Evolutionary conservation across 2,113 vertebrate species (phyloP).

Genomic region (Gobiocypris rarus): DNA sequence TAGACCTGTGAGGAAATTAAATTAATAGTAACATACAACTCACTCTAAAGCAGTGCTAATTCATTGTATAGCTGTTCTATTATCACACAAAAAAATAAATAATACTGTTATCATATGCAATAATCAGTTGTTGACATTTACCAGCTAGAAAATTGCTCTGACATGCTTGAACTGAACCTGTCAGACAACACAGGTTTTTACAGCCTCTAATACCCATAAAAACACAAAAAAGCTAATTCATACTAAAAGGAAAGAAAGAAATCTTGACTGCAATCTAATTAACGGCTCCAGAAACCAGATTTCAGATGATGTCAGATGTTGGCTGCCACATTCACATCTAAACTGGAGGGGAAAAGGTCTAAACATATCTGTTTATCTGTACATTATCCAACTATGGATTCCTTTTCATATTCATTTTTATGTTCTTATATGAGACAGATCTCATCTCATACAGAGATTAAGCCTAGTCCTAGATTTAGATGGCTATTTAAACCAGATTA

Average conservation of each 20-base stretch:
- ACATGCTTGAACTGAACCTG: not conserved
- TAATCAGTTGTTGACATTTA: constrained; percentile 8
- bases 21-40: not conserved
- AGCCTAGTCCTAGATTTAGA: too few species aligned
- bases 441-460: too few species aligned
- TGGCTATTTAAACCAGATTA: too few species aligned
- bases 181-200: not conserved
- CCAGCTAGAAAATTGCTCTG: not conserved
- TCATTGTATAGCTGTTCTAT: too few species aligned
- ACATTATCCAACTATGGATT: not conserved
- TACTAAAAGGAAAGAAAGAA: not conserved
- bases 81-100: too few species aligned
- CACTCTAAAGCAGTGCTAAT: too few species aligned
- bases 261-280: not conserved
- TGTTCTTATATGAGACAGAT: too few species aligned
- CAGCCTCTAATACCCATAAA: not conserved
- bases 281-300: not conserved
- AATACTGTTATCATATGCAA: too few species aligned
- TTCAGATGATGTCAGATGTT: not conserved
- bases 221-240: not conserved
- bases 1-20: not conserved
- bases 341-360: too few species aligned
- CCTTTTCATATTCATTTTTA: too few species aligned
- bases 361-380: not conserved
- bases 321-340: not conserved